A percentile compares a stretch with the other conserved stretches of the same genome.
Conservation (phyloP, 2,113 vertebrate species). For the Ageneiosus marmoratus region DNA sequence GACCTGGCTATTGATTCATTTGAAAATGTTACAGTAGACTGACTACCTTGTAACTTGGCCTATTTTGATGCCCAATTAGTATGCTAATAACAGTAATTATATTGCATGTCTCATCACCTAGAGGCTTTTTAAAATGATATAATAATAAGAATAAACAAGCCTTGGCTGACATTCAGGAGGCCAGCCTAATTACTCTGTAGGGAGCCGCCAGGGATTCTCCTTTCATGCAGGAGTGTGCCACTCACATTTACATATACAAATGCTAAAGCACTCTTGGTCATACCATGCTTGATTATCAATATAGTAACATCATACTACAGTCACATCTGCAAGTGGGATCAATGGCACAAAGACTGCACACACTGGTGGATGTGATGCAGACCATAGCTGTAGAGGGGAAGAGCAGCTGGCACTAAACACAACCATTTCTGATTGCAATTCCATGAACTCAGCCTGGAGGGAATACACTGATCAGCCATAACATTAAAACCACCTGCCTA, state of each 20-base stretch:
- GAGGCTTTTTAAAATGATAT: conserved; percentile 92
- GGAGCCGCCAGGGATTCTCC: conserved; percentile 80
- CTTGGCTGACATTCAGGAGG: conserved; percentile 85
- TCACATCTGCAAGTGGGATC: background rate
- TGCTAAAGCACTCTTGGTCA: background rate
- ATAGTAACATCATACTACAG: background rate
- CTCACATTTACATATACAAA: conserved; percentile 55
- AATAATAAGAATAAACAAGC: conserved; percentile 93
- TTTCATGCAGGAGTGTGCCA: conserved; percentile 73
- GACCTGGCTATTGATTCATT: conserved; percentile 85
- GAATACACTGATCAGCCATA: too few relatives aligned
- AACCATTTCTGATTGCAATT: background rate
- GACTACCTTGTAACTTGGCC: conserved; percentile 86
- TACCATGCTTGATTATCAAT: background rate
- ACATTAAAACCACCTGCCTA: too few relatives aligned
- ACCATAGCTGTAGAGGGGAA: background rate
- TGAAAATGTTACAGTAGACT: conserved; percentile 88
- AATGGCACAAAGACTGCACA: background rate
- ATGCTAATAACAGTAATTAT: conserved; percentile 94
- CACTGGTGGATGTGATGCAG: background rate
- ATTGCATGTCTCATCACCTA: conserved; percentile 88
- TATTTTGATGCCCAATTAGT: conserved; percentile 91
- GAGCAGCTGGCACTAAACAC: background rate
- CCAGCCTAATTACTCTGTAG: conserved; percentile 87
- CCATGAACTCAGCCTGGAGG: background rate